phyloP scores from a whole-genome alignment of 2,888 invertebrate species.

The Polymixis flavicincta region DNA sequence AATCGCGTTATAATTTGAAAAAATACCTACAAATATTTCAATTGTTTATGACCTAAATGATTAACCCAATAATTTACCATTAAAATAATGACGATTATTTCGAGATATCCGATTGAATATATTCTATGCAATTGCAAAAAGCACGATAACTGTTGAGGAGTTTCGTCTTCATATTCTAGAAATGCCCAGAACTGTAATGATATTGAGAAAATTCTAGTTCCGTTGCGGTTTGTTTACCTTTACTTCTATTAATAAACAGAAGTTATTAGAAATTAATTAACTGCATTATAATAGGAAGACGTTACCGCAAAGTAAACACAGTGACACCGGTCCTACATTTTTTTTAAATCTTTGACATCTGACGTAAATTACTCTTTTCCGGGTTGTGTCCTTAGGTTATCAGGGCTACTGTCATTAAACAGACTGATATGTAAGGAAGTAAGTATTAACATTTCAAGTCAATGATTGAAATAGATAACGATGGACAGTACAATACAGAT shows the following conservation, averaged over 20 bases:
- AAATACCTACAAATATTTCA: no score
- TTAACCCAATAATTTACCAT: no score
- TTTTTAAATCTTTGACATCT: constrained; percentile 10
- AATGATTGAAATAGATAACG: constrained; percentile 1
- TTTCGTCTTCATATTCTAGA: background rate
- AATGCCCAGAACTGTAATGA: background rate
- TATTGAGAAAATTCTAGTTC: background rate
- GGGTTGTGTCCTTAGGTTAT: background rate
- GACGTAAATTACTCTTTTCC: constrained; percentile 4
- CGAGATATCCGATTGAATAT: background rate
- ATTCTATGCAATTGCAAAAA: background rate
- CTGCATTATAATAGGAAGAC: background rate
- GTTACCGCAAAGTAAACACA: background rate
- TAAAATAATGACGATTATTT: no score
- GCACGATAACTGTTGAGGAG: background rate
- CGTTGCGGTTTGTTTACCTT: constrained; percentile 17
- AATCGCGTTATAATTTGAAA: no score
- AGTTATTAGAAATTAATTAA: constrained; percentile 15
- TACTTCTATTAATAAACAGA: constrained; percentile 5
- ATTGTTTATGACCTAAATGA: no score
- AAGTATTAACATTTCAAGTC: background rate
- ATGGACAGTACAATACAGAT: constrained; percentile 12
- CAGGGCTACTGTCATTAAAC: constrained; percentile 3
- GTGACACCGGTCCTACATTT: background rate
- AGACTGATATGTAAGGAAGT: background rate